Evolutionary conservation across 2,888 invertebrate genomes (phyloP).

Genomic region (Pristionchus arcanus): DNA sequence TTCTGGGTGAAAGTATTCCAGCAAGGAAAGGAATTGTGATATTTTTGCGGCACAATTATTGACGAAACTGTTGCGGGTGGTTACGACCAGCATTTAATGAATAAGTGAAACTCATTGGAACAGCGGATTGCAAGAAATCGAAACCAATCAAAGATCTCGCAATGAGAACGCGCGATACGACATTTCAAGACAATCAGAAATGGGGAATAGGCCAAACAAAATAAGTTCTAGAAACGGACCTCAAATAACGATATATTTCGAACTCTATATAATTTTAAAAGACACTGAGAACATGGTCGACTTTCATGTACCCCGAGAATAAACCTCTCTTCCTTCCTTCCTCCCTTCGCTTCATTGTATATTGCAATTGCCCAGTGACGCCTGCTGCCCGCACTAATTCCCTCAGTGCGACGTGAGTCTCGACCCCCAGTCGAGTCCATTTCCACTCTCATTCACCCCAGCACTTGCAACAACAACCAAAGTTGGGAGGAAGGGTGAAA

Average conservation of each 20-base stretch:
- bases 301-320: not conserved
- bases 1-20: not conserved
- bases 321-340: not conserved
- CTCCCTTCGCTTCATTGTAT: slow-evolving; percentile 6
- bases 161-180: not conserved
- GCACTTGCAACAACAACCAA: not conserved
- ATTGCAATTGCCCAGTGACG: slow-evolving; percentile 28
- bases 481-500: not conserved
- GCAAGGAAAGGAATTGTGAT: no score
- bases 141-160: not conserved
- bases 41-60: no score
- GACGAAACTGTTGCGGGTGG: no score
- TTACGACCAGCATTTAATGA: no score
- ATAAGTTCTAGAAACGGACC: no score
- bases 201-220: no score
- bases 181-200: no score
- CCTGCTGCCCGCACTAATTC: not conserved
- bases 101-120: not conserved
- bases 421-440: not conserved
- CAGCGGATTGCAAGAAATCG: not conserved
- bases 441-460: not conserved
- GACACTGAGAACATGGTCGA: not conserved
- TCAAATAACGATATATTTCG: no score
- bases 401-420: not conserved
- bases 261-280: no score